Evolutionary conservation across 2,113 vertebrate species (phyloP).

Genomic region (Takifugu flavidus): DNA sequence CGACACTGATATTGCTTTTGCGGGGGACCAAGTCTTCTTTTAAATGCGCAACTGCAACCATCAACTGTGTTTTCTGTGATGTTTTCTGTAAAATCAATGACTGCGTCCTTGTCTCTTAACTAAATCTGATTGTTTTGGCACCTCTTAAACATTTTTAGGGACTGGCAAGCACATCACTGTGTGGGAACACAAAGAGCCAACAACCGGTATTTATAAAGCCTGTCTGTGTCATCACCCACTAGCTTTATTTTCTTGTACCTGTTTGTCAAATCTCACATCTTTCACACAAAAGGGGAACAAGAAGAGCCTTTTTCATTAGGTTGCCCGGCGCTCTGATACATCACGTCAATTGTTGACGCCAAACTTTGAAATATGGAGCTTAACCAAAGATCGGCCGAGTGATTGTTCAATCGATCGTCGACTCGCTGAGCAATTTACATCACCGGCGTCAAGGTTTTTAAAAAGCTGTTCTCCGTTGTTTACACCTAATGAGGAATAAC

Average conservation of each 20-base stretch:
- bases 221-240: conserved; percentile 34
- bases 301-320: no score
- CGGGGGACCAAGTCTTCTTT: conserved; percentile 15
- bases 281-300: not conserved
- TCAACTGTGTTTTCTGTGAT: conserved; percentile 1
- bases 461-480: conserved; percentile 15
- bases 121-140: conserved; percentile 29
- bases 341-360: no score
- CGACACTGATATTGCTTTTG: conserved; percentile 2
- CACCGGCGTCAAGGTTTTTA: not conserved
- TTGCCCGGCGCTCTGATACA: no score
- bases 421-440: not conserved
- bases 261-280: not conserved
- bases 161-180: conserved; percentile 26
- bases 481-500: conserved; percentile 19
- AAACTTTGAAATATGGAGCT: no score
- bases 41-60: not conserved
- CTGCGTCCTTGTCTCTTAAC: conserved; percentile 18
- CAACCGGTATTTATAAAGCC: conserved; percentile 39
- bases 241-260: not conserved
- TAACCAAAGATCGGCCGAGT: no score
- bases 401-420: no score
- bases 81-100: conserved; percentile 10
- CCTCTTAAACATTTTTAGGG: conserved; percentile 29
- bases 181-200: conserved; percentile 38